Percentiles rank a stretch among this genome's conserved stretches.
Conservation (phyloP, 2,888 invertebrate species). For the Sclerodermus sp. region DNA sequence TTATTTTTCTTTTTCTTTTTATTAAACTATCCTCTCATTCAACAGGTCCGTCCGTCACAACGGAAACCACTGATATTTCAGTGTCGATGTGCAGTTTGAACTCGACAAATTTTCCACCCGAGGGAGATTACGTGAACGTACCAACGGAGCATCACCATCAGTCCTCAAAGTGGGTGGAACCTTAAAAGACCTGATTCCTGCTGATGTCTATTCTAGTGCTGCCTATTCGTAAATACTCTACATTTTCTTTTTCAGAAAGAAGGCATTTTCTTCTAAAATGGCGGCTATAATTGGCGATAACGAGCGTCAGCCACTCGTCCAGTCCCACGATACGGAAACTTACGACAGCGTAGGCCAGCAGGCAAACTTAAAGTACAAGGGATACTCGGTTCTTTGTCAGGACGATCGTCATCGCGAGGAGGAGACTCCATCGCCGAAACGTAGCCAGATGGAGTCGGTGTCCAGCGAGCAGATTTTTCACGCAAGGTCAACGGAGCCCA, state of each 20-base stretch:
- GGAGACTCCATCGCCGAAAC: too few species aligned
- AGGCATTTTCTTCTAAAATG: conserved; percentile 44
- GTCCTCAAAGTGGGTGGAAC: conserved; percentile 5
- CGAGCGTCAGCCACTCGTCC: conserved; percentile 36
- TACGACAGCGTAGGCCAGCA: too few species aligned
- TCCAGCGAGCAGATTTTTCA: too few species aligned
- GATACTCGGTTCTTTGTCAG: too few species aligned
- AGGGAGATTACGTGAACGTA: conserved; percentile 59
- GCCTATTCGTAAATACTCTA: too few species aligned
- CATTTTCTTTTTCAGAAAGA: conserved; percentile 43
- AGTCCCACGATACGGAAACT: too few species aligned
- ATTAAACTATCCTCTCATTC: conserved; percentile 8
- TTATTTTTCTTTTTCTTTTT: conserved; percentile 7
- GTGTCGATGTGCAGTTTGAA: conserved; percentile 60
- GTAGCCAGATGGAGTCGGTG: too few species aligned
- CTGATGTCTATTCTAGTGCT: too few species aligned
- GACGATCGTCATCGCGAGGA: too few species aligned
- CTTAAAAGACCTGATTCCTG: too few species aligned
- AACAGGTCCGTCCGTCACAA: conserved; percentile 58
- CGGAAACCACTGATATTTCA: conserved; percentile 61
- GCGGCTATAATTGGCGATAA: conserved; percentile 39
- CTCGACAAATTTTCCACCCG: conserved; percentile 54
- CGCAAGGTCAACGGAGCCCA: too few species aligned
- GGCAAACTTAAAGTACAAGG: too few species aligned
- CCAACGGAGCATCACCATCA: conserved; percentile 32